Percentiles rank a stretch among this genome's conserved stretches.
Evolutionary conservation across 2,797 vertebrate species (phyloP).

Genomic region (Chiloscyllium punctatum): DNA sequence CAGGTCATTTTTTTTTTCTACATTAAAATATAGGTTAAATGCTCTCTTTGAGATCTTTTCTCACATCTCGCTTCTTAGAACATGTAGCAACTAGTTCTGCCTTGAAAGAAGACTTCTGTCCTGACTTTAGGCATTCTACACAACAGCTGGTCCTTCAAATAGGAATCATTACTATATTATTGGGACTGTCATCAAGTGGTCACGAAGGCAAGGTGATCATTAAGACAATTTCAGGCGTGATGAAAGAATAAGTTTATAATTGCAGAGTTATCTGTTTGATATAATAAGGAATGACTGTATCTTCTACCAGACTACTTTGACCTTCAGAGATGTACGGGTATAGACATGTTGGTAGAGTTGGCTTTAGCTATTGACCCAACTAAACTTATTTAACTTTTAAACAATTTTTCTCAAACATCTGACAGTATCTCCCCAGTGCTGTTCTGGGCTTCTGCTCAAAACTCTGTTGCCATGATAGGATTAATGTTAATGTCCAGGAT

Average conservation of each 20-base stretch:
- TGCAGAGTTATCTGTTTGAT: background rate
- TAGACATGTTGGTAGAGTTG: background rate
- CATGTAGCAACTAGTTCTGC: background rate
- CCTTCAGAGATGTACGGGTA: background rate
- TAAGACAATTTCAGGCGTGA: background rate
- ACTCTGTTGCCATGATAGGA: background rate
- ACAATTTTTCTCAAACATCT: background rate
- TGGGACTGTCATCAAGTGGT: background rate
- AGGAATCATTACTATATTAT: background rate
- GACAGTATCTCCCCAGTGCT: background rate
- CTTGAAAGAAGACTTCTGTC: background rate
- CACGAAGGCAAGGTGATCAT: background rate
- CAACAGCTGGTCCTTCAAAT: background rate
- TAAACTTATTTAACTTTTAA: background rate
- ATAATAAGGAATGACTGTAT: slow-evolving; percentile 13
- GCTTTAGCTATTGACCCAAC: background rate
- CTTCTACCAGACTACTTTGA: background rate
- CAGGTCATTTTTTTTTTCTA: background rate
- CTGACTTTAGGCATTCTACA: background rate
- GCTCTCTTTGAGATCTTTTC: background rate
- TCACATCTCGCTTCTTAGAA: background rate
- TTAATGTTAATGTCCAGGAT: background rate
- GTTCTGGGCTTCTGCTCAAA: background rate
- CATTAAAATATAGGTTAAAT: background rate
- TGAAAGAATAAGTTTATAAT: background rate